Evolutionary conservation across 2,797 vertebrate genomes (phyloP).

Genomic region (Mormyrus hasselquistii): DNA sequence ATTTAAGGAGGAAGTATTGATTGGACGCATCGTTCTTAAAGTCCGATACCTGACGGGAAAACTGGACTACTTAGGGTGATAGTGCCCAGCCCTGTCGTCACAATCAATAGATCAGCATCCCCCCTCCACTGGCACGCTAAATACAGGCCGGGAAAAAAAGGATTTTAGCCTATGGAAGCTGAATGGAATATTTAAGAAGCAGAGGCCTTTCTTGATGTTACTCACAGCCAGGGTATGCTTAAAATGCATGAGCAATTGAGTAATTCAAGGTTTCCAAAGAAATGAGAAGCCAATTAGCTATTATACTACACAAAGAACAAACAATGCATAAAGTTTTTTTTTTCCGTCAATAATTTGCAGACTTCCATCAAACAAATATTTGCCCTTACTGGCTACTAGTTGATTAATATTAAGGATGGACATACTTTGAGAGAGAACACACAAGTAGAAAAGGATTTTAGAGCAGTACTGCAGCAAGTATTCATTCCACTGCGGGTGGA

Average conservation of each 20-base stretch:
- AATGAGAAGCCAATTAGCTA: not conserved
- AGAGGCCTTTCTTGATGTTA: not conserved
- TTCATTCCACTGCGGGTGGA: slow-evolving; percentile 8
- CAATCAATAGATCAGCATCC: slow-evolving; percentile 16
- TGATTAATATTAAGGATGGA: not conserved
- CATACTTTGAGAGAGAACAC: not conserved
- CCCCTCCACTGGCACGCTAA: not conserved
- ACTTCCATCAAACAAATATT: not conserved
- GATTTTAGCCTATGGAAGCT: not conserved
- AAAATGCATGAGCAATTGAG: not conserved
- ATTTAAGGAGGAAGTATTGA: slow-evolving; percentile 21
- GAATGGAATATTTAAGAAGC: not conserved
- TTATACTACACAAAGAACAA: not conserved
- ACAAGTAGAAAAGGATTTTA: slow-evolving; percentile 10
- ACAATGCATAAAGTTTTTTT: not conserved
- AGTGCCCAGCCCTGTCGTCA: not conserved
- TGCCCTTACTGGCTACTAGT: not conserved
- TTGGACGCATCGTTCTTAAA: not conserved
- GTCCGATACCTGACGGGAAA: slow-evolving; percentile 16
- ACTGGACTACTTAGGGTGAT: slow-evolving; percentile 19
- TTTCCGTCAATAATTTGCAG: not conserved
- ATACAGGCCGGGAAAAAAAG: not conserved
- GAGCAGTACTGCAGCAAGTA: not conserved
- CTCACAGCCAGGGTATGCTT: not conserved
- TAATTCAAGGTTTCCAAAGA: slow-evolving; percentile 2